These are phyloP conservation scores for Scopus umbretta DNA, from an alignment of 2,113 vertebrate genomes.

Conservation along the genomic window DNA sequence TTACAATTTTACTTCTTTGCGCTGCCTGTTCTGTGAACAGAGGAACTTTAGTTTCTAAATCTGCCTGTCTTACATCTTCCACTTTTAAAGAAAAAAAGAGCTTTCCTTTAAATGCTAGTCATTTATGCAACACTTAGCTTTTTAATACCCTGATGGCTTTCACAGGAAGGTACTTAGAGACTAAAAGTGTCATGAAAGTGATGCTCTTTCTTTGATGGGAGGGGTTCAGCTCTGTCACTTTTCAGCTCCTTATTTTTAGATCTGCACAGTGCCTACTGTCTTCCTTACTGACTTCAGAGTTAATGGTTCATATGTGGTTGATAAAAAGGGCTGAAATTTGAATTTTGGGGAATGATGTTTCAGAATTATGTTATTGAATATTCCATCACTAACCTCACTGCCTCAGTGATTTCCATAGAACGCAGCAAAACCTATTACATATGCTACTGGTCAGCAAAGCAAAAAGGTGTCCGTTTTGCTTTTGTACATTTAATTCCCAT, in stretches of 20 bases:
- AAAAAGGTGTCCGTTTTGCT: background rate
- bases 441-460: background rate
- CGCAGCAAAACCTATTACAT: background rate
- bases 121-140: constrained; percentile 63
- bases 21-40: constrained; percentile 19
- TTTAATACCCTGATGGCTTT: constrained; percentile 63
- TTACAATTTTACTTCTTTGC: constrained; percentile 26
- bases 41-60: constrained; percentile 47
- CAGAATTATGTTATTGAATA: constrained; percentile 11
- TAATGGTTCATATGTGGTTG: constrained; percentile 51
- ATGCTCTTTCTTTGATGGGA: constrained; percentile 57
- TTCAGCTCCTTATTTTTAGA: constrained; percentile 65
- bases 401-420: background rate
- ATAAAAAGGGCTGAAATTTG: constrained; percentile 47
- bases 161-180: constrained; percentile 57
- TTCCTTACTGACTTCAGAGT: constrained; percentile 53
- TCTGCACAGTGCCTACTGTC: constrained; percentile 39
- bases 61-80: constrained; percentile 40
- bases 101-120: constrained; percentile 59
- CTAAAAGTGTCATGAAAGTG: constrained; percentile 58
- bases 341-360: background rate
- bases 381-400: background rate
- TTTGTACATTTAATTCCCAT: background rate
- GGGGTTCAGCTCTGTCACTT: constrained; percentile 58
- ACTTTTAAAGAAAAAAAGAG: constrained; percentile 25